Evolutionary conservation across 2,888 invertebrate species (phyloP).

Genomic region (Campoletis raptor): DNA sequence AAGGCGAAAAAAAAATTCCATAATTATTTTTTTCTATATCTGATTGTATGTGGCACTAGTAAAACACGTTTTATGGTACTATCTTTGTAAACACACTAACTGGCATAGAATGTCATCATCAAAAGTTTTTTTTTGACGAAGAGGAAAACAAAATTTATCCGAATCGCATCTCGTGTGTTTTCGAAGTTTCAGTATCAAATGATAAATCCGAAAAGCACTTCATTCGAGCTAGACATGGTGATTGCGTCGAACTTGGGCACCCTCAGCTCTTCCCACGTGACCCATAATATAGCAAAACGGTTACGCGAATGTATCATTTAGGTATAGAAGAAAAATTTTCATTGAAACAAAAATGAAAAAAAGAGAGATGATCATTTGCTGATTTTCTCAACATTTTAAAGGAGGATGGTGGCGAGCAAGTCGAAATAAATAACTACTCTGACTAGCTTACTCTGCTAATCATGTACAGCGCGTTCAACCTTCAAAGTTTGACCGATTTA

Average conservation of each 20-base stretch:
- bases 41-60: not conserved
- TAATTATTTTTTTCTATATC: not conserved
- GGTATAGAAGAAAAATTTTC: not conserved
- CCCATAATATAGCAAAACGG: not conserved
- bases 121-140: not conserved
- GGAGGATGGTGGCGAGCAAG: no score
- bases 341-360: not conserved
- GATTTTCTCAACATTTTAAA: no score
- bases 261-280: not conserved
- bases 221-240: not conserved
- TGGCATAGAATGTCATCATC: not conserved
- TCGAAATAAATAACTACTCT: no score
- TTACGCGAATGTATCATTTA: not conserved
- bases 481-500: no score
- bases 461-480: no score
- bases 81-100: not conserved
- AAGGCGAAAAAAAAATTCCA: not conserved
- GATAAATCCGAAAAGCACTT: constrained; percentile 6
- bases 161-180: not conserved
- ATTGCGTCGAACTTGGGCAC: not conserved
- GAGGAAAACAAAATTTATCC: not conserved
- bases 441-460: no score
- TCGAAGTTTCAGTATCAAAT: not conserved
- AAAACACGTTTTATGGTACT: not conserved
- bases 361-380: no score